Conservation (phyloP, 2,797 vertebrate species). For the Galaxias olidus region DNA sequence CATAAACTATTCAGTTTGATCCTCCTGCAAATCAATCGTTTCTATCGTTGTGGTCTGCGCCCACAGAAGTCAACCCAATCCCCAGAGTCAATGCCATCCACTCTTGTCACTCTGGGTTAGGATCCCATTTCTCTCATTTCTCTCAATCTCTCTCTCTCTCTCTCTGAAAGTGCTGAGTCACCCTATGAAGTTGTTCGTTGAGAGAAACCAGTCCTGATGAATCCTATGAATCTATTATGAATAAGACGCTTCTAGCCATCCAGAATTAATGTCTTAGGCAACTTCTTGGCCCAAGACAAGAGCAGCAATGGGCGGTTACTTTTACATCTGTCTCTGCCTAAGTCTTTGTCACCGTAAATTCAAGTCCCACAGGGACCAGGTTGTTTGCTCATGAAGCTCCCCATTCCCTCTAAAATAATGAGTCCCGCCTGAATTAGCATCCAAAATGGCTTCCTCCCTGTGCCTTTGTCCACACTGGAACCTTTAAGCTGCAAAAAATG, state of each 20-base stretch:
- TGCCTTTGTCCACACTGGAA: constrained; percentile 9
- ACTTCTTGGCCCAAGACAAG: no score
- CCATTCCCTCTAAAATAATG: constrained; percentile 47
- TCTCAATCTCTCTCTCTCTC: not conserved
- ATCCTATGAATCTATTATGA: constrained; percentile 50
- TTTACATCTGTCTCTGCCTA: no score
- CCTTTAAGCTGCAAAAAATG: constrained; percentile 10
- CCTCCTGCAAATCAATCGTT: not conserved
- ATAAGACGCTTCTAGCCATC: not conserved
- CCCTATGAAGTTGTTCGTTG: constrained; percentile 25
- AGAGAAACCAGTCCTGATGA: constrained; percentile 32
- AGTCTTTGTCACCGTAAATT: constrained; percentile 34
- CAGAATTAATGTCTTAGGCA: no score
- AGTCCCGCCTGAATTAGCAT: constrained; percentile 56
- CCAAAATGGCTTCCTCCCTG: constrained; percentile 1
- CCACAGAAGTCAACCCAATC: not conserved
- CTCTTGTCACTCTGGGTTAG: constrained; percentile 13
- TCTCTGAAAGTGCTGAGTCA: constrained; percentile 49
- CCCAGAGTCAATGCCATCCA: not conserved
- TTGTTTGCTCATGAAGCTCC: constrained; percentile 48
- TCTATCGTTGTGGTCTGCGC: not conserved
- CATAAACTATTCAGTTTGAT: constrained; percentile 30
- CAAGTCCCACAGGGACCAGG: constrained; percentile 40
- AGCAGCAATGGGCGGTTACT: no score
- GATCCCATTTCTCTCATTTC: not conserved